Conservation (phyloP, 2,113 vertebrate species). For the Pseudorhombus dupliciocellatus region DNA sequence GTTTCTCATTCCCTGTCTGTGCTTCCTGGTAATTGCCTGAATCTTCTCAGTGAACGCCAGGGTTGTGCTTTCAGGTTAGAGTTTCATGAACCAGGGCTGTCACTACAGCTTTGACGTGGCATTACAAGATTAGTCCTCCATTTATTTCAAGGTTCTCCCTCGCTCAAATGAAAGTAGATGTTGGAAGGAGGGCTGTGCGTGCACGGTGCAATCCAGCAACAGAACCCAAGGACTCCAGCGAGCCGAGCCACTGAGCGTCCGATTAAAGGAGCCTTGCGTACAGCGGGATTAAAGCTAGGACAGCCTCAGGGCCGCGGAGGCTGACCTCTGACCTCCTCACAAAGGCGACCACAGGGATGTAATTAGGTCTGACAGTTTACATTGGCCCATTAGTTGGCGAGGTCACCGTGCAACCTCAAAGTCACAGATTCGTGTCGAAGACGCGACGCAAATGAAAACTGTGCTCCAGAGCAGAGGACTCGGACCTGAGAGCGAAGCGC, state of each 20-base stretch:
- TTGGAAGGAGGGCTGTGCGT: no score
- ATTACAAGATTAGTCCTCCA: background rate
- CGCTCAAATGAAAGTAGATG: no score
- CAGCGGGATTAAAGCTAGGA: background rate
- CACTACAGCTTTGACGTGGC: slow-evolving; percentile 6
- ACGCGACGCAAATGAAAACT: slow-evolving; percentile 5
- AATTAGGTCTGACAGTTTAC: slow-evolving; percentile 56
- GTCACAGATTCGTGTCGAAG: slow-evolving; percentile 33
- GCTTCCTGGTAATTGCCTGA: slow-evolving; percentile 11
- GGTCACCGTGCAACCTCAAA: slow-evolving; percentile 27
- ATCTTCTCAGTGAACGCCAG: slow-evolving; percentile 22
- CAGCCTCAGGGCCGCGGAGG: slow-evolving; percentile 14
- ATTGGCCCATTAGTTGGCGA: slow-evolving; percentile 31
- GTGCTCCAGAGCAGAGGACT: background rate
- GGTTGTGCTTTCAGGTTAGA: slow-evolving; percentile 5
- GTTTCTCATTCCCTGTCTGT: slow-evolving; percentile 9
- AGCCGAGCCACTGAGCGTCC: no score
- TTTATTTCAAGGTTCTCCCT: background rate
- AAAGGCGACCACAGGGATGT: slow-evolving; percentile 18
- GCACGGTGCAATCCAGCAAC: no score
- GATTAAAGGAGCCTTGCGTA: no score
- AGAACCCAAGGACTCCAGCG: no score
- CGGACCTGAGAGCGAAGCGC: slow-evolving; percentile 8
- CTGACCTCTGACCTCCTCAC: slow-evolving; percentile 37
- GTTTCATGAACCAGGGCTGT: slow-evolving; percentile 1